Conservation (phyloP, 2,888 invertebrate species). For the Horisme vitalbata region DNA sequence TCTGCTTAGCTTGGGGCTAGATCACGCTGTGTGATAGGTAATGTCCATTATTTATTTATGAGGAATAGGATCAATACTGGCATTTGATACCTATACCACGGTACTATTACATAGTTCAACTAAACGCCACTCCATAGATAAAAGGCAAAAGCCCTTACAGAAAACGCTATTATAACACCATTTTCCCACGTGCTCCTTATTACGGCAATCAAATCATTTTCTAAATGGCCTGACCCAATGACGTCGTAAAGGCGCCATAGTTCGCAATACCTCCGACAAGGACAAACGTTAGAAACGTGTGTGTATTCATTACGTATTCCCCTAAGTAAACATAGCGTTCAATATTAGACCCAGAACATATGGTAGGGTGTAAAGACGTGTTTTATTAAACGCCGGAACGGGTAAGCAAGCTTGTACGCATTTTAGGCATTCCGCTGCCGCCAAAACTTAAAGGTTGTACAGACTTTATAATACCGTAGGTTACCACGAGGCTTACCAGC, state of each 20-base stretch:
- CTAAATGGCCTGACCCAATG: conserved; percentile 26
- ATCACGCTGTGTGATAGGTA: no score
- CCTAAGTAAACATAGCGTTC: conserved; percentile 55
- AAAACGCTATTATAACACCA: conserved; percentile 1
- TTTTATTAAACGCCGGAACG: conserved; percentile 53
- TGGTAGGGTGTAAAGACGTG: conserved; percentile 52
- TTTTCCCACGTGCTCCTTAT: conserved; percentile 18
- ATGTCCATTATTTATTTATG: no score
- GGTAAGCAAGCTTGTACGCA: conserved; percentile 37
- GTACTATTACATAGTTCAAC: no score
- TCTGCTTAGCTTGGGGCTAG: no score
- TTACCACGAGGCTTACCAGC: no score
- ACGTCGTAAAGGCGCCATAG: conserved; percentile 27
- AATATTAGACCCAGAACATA: conserved; percentile 56
- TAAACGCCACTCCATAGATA: no score
- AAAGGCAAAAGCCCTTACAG: no score
- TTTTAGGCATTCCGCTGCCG: conserved; percentile 25
- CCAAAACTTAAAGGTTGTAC: conserved; percentile 26
- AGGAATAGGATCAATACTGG: no score
- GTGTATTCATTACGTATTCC: conserved; percentile 56
- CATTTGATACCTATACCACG: no score
- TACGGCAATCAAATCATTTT: conserved; percentile 28
- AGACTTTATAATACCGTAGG: no score
- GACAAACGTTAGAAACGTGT: conserved; percentile 37
- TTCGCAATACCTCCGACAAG: conserved; percentile 24